Evolutionary conservation across 2,888 invertebrate genomes (phyloP), one percentile per base, ranked within the genome.

Genomic region (Thecocarcelia acutangulata): DNA sequence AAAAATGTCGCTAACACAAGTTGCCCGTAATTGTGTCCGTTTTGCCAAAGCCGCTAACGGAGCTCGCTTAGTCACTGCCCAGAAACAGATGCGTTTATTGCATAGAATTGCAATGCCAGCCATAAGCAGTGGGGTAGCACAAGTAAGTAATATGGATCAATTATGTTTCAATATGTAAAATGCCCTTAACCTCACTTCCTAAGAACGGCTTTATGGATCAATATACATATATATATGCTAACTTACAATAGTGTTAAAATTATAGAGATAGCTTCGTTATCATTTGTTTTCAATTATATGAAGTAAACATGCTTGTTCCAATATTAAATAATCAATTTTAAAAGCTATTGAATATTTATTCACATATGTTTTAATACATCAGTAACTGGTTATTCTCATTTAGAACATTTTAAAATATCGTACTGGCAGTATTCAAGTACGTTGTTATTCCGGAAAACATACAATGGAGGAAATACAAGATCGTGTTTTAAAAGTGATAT

Each of bases 401-500:
- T 70, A 83, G 74, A 83, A 78, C 40, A 70, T 76, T 66, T 82
- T 70, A 40, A 80, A 79, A 54, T 21, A 33, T 21, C 70, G 66
- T 33, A 50, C 66, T 8, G 66, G 33, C 17, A 52, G 69, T 2
- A 17, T 86, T 33, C 88, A 78, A 8, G 58, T 87, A 52, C 89
- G 90, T 50, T 84, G 83, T 52, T 90, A 87, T 69, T 87, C 88
- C 46, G 86, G 90, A 82, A 93, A 93, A 89, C 92, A 92, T 84
- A 92, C 93, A 52, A 90, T 92, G 87, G 92, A 93, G 88, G 93
- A 95, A 89, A 94, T 97, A 87, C 92, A 94, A 90, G 93, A 95
- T 81, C 94, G 97, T 88, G 97, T 98, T 81, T 91, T 97, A 89
- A 95, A 96, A 93, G 97, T 97, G 88, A 94, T 97, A 91, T 93